phyloP scores from a whole-genome alignment of 2,797 vertebrate species.

The Labroides dimidiatus region DNA sequence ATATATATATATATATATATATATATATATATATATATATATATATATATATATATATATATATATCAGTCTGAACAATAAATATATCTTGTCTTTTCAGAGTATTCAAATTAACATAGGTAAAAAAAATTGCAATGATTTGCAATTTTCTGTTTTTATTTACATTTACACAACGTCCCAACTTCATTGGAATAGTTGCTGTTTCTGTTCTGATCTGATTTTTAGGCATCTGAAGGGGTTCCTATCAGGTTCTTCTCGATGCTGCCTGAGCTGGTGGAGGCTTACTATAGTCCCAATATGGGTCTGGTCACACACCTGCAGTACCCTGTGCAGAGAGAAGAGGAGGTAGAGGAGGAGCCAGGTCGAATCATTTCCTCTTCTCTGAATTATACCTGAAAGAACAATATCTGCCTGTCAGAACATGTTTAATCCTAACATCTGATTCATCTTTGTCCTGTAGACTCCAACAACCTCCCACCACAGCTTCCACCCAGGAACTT shows the following conservation, averaged over 20 bases:
- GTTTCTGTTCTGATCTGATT: conserved; percentile 41
- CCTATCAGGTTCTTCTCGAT: conserved; percentile 90
- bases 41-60: too few relatives aligned
- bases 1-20: too few relatives aligned
- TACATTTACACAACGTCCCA: too few relatives aligned
- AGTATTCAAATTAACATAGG: too few relatives aligned
- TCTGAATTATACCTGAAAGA: not conserved
- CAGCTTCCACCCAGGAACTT: conserved; percentile 92
- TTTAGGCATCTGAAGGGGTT: conserved; percentile 95
- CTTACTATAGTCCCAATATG: conserved; percentile 95
- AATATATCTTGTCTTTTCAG: too few relatives aligned
- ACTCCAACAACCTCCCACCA: conserved; percentile 81
- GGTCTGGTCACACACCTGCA: conserved; percentile 94
- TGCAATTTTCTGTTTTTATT: too few relatives aligned
- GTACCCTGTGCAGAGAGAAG: conserved; percentile 89
- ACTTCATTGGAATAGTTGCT: too few relatives aligned
- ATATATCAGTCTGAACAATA: too few relatives aligned
- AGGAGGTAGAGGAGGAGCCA: conserved; percentile 89
- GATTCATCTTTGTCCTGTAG: conserved; percentile 66
- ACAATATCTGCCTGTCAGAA: not conserved
- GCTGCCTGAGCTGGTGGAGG: conserved; percentile 93
- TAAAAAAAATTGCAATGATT: too few relatives aligned
- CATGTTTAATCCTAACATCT: not conserved
- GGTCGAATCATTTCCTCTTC: conserved; percentile 76
- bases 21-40: too few relatives aligned